Evolutionary conservation across 2,888 invertebrate genomes (phyloP).

Genomic region (Rhagonycha lutea): DNA sequence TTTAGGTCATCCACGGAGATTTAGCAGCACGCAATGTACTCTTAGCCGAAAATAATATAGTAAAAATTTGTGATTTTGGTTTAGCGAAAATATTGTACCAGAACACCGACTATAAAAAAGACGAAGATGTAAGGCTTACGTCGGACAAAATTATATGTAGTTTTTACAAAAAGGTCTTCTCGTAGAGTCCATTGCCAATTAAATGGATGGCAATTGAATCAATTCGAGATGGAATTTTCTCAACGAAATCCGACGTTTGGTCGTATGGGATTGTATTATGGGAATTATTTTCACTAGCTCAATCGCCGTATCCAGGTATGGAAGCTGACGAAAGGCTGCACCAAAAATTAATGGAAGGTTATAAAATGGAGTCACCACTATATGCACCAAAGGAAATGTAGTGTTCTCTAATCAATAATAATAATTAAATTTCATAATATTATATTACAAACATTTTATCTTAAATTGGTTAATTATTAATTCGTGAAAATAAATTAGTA

Average conservation of each 20-base stretch:
- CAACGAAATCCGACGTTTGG: too few species aligned
- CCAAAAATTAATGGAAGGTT: slow-evolving; percentile 77
- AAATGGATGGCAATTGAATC: too few species aligned
- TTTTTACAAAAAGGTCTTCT: too few species aligned
- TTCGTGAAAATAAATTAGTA: too few species aligned
- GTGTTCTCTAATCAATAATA: too few species aligned
- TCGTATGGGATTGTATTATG: too few species aligned
- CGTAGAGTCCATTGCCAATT: slow-evolving; percentile 80
- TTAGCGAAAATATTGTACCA: slow-evolving; percentile 90
- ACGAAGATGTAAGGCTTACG: slow-evolving; percentile 70
- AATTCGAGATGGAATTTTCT: too few species aligned
- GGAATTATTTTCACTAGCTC: slow-evolving; percentile 65
- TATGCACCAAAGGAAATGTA: slow-evolving; percentile 72
- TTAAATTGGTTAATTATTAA: too few species aligned
- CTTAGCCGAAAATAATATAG: slow-evolving; percentile 85
- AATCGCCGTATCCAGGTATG: slow-evolving; percentile 86
- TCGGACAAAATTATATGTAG: too few species aligned
- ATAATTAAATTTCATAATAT: too few species aligned
- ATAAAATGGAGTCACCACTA: slow-evolving; percentile 85
- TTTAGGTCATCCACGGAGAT: slow-evolving; percentile 81
- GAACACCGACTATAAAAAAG: slow-evolving; percentile 87
- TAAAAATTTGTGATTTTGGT: slow-evolving; percentile 97
- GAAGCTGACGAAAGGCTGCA: slow-evolving; percentile 73
- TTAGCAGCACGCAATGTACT: slow-evolving; percentile 90
- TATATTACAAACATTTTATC: too few species aligned